Base-by-base conservation (phyloP, 2,797 vertebrate genomes). In the Silurus lanzhouensis region DNA sequence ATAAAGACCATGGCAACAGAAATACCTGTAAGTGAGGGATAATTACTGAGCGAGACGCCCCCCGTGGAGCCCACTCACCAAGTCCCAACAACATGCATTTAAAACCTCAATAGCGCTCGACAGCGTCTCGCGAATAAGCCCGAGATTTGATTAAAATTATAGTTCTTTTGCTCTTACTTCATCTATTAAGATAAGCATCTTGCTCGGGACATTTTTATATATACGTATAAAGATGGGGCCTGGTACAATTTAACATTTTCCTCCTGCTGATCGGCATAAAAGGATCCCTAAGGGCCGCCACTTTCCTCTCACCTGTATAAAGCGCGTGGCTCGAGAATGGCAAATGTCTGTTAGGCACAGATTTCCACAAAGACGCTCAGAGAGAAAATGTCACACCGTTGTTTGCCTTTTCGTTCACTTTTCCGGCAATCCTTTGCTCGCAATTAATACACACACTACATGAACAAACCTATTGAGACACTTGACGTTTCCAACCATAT, bases 101-200 rank as follows among this genome's bases (percentile, higher is more conserved):
- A 96, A 96, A 96, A 96, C 96, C 95, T 97, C 96, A 96, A 94
- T 95, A 95, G 96, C 95, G 93, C 94, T 91, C 94, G 95, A 93
- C 92, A 89, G 92, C 92, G 91, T 91, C 94, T 93, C 88, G 86
- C 94, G 95, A 95, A 95, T 95, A 95, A 95, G 94, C 93, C 94
- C 74, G 57, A 95, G 95, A 96, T 97, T 97, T 97, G 96, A 98
- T 98, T 97, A 98, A 97, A 98, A 98, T 98, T 97, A 97, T 95
- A 96, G 96, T 95, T 96, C 95, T 97, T 96, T 96, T 96, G 95
- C 95, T 96, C 95, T 95, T 95, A 95, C 96, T 97, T 97, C 96
- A 97, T 96, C 95, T 97, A 97, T 97, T 96, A 97, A 96, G 94
- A 92, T 95, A 96, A 92, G 92, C 93, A 94, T 96, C 90, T 94